Evolutionary conservation across 35 echinoderm and acorn worm species (phyloP), one percentile per base, ranked within the genome.

Genomic region (Anneissia japonica): DNA sequence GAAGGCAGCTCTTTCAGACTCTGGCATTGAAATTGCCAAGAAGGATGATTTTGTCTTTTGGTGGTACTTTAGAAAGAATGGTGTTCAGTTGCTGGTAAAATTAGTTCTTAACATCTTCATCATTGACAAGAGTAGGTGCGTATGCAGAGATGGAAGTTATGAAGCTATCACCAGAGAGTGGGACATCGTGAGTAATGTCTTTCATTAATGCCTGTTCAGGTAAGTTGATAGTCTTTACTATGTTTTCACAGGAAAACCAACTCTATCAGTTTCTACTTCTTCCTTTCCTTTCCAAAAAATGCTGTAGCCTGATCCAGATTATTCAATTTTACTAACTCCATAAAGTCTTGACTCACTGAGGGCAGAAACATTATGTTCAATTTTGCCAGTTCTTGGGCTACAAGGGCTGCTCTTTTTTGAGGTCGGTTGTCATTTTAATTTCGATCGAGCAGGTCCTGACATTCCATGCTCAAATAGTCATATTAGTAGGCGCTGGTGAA

Each of bases 361-460:
- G 21, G 84, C 84, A 77, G 74, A 56, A 12, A 86, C 36, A 38
- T 86, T 72, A 84, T 84, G 10, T 41, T 86, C 23, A 35, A 36
- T 34, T 32, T 76, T 23, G 72, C 30, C 23, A 86, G 56, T 32
- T 77, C 73, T 7, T 33, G 21, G 9, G 35, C 56, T 23, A 76
- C 23, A 35, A 34, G 51, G n/a, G 26, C 30, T 19, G 51, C n/a
- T n/a, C n/a, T n/a, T n/a, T n/a, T n/a, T n/a, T n/a, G n/a, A n/a
- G n/a, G n/a, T n/a, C n/a, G n/a, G n/a, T n/a, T n/a, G n/a, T n/a
- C n/a, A n/a, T n/a, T n/a, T n/a, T 56, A 34, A 40, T 13, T 40
- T 39, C 40, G 40, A 14, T 77, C 84, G 56, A 76, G 32, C 19
- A 72, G 23, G 84, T 86, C 26, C 37, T 16, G 23, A 86, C 56